phyloP scores from a whole-genome alignment of 2,888 invertebrate species.

The Cynaeus angustus region DNA sequence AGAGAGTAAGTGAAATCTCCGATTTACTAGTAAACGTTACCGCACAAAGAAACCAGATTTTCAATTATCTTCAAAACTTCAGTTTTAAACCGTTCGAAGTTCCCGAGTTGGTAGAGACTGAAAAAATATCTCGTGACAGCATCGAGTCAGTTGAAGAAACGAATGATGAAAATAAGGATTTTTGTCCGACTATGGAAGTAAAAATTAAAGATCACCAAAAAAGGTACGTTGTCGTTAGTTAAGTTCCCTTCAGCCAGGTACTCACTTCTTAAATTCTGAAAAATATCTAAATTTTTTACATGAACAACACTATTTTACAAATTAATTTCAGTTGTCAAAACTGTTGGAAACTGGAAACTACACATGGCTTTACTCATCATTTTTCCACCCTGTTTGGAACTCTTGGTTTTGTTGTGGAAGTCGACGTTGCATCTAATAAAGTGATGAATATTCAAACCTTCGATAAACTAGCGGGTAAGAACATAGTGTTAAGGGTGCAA shows the following conservation, averaged over 20 bases:
- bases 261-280: no score
- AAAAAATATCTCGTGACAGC: not conserved
- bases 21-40: not conserved
- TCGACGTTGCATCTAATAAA: not conserved
- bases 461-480: not conserved
- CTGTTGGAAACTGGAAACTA: slow-evolving; percentile 15
- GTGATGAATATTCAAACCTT: slow-evolving; percentile 2
- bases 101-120: not conserved
- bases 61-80: slow-evolving; percentile 1
- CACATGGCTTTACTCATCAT: not conserved
- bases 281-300: no score
- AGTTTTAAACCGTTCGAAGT: not conserved
- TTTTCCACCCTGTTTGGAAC: slow-evolving; percentile 23
- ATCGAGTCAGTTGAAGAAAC: not conserved
- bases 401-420: slow-evolving; percentile 11
- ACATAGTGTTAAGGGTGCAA: not conserved
- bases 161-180: not conserved
- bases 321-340: slow-evolving; percentile 25
- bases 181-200: not conserved
- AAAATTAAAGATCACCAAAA: slow-evolving; percentile 7
- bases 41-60: not conserved
- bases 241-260: no score
- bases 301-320: no score
- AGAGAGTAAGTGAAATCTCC: not conserved
- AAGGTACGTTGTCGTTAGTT: no score